These are phyloP conservation scores for Euura saliciscinereae DNA, from an alignment of 1,140 invertebrate species.

Conservation along the genomic window DNA sequence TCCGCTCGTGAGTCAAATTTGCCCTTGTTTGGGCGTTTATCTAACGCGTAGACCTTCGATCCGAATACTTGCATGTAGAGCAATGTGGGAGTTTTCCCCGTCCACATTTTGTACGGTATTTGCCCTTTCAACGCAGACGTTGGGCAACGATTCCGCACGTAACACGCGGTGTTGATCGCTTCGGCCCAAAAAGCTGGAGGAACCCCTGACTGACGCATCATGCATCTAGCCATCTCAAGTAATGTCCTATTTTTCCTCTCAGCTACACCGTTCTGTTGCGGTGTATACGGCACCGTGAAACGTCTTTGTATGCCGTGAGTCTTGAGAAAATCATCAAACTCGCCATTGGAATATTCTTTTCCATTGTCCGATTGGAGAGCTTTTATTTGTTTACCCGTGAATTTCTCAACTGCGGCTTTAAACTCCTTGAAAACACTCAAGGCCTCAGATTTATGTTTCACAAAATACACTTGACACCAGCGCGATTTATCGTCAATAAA, in stretches of 20 bases:
- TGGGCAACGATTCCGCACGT: slow-evolving; percentile 42
- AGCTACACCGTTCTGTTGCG: slow-evolving; percentile 45
- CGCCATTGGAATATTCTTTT: slow-evolving; percentile 26
- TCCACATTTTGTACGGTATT: slow-evolving; percentile 29
- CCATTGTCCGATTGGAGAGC: slow-evolving; percentile 33
- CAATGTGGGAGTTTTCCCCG: slow-evolving; percentile 19
- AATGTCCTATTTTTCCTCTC: slow-evolving; percentile 47
- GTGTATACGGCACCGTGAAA: slow-evolving; percentile 38
- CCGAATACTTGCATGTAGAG: slow-evolving; percentile 29
- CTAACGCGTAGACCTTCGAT: slow-evolving; percentile 14
- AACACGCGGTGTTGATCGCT: slow-evolving; percentile 38
- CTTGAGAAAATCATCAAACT: slow-evolving; percentile 18
- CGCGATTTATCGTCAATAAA: slow-evolving; percentile 39
- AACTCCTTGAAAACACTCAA: slow-evolving; percentile 27
- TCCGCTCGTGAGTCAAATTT: slow-evolving; percentile 40
- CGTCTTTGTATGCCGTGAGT: slow-evolving; percentile 29
- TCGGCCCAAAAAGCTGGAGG: slow-evolving; percentile 44
- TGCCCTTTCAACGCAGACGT: slow-evolving; percentile 22
- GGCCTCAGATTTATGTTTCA: slow-evolving; percentile 33
- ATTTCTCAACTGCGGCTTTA: slow-evolving; percentile 23
- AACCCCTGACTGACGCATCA: slow-evolving; percentile 27
- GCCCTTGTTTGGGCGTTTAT: slow-evolving; percentile 17
- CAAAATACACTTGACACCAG: slow-evolving; percentile 32
- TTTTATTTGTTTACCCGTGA: slow-evolving; percentile 29
- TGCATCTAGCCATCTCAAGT: slow-evolving; percentile 31